Percentiles rank a stretch among this genome's conserved stretches.
Evolutionary conservation across 2,888 invertebrate species (phyloP).

Genomic region (Drosophila anomelani): DNA sequence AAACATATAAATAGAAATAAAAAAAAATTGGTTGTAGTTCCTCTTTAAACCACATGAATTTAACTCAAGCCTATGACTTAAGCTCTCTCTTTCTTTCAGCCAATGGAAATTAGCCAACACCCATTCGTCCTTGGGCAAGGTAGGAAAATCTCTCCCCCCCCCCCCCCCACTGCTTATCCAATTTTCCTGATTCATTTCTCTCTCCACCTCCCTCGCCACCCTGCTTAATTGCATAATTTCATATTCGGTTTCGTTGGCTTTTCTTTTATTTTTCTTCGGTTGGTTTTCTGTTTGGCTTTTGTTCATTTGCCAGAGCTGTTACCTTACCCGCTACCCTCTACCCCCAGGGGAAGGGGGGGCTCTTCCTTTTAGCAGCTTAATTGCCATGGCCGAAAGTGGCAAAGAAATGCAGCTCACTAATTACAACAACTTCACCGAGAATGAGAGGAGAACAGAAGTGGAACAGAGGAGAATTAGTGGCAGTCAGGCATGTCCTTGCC

Average conservation of each 20-base stretch:
- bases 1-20: neutral
- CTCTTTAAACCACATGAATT: neutral
- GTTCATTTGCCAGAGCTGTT: conserved; percentile 22
- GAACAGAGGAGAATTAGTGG: conserved; percentile 12
- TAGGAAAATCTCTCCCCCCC: neutral
- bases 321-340: neutral
- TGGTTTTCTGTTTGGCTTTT: conserved; percentile 9
- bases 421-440: conserved; percentile 64
- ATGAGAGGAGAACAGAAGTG: neutral
- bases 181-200: neutral
- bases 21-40: neutral
- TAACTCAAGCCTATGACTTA: neutral
- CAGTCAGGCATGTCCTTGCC: conserved; percentile 56
- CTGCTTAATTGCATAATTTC: conserved; percentile 71
- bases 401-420: conserved; percentile 77
- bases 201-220: neutral
- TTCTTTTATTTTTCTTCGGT: neutral
- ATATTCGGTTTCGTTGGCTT: conserved; percentile 58
- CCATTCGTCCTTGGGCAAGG: conserved; percentile 45
- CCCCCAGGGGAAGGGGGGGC: neutral
- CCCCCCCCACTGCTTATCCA: neutral
- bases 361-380: conserved; percentile 60
- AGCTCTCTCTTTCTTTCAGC: neutral
- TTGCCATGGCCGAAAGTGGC: conserved; percentile 77
- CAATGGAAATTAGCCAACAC: conserved; percentile 18